Evolutionary conservation across 2,797 vertebrate genomes (phyloP).

Genomic region (Clarias laeviceps): DNA sequence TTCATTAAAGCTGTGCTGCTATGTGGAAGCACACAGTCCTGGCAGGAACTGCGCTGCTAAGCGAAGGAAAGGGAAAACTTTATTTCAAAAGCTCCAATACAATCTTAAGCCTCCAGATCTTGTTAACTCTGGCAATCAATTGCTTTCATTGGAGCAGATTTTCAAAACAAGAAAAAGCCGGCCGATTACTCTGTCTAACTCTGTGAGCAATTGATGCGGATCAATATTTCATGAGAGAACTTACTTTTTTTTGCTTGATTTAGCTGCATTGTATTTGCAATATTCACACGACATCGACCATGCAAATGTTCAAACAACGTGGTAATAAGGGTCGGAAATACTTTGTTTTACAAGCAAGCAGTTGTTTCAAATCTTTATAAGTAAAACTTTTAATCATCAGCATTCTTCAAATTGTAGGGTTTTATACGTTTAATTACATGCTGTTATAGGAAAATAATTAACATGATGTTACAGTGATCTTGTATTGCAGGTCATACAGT

Average conservation of each 20-base stretch:
- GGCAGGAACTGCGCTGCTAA: conserved; percentile 16
- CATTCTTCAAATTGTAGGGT: not conserved
- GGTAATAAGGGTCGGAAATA: too few relatives aligned
- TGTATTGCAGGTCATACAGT: too few relatives aligned
- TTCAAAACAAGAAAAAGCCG: conserved; percentile 47
- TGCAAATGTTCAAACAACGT: not conserved
- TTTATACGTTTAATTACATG: not conserved
- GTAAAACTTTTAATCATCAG: not conserved
- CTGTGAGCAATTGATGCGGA: conserved; percentile 43
- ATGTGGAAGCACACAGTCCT: conserved; percentile 19
- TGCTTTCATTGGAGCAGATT: conserved; percentile 56
- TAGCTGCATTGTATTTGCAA: not conserved
- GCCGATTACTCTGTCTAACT: conserved; percentile 42
- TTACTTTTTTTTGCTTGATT: conserved; percentile 30
- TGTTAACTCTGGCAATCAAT: conserved; percentile 58
- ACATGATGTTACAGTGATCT: not conserved
- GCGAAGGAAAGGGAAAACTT: conserved; percentile 35
- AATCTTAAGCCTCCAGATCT: conserved; percentile 44
- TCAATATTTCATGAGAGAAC: conserved; percentile 58
- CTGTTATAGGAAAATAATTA: not conserved
- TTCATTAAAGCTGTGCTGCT: conserved; percentile 17
- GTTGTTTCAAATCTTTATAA: too few relatives aligned
- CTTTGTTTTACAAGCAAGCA: not conserved
- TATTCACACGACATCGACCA: not conserved
- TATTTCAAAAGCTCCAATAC: conserved; percentile 44